Conservation (phyloP, 2,113 vertebrate species). For the Tinamus guttatus region DNA sequence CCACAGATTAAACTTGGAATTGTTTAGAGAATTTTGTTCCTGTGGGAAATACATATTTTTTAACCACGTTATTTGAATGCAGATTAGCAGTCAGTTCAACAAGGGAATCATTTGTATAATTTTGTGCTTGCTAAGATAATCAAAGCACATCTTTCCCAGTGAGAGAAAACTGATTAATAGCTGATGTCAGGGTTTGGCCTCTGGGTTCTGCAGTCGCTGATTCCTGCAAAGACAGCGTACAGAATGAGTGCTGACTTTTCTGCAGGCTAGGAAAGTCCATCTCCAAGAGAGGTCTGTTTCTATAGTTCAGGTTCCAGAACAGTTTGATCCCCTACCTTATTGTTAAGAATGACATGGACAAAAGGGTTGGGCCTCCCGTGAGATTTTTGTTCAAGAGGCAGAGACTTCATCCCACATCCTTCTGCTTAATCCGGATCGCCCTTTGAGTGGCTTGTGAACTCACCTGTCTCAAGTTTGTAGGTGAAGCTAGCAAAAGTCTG, state of each 20-base stretch:
- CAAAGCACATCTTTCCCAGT: too few relatives aligned
- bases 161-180: neutral
- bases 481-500: neutral
- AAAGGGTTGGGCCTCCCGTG: neutral
- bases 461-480: neutral
- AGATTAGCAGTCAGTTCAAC: too few relatives aligned
- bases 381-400: neutral
- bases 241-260: neutral
- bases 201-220: neutral
- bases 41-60: too few relatives aligned
- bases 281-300: neutral
- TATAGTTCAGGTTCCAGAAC: neutral
- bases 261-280: neutral
- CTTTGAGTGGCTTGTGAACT: neutral
- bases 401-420: too few relatives aligned
- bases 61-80: too few relatives aligned
- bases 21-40: too few relatives aligned
- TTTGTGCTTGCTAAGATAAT: too few relatives aligned
- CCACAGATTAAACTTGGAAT: too few relatives aligned
- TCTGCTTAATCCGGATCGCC: neutral
- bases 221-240: neutral
- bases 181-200: neutral
- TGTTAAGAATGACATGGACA: neutral
- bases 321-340: neutral
- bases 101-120: too few relatives aligned